Evolutionary conservation across 1,140 invertebrate genomes (phyloP).

Genomic region (Cylas formicarius): DNA sequence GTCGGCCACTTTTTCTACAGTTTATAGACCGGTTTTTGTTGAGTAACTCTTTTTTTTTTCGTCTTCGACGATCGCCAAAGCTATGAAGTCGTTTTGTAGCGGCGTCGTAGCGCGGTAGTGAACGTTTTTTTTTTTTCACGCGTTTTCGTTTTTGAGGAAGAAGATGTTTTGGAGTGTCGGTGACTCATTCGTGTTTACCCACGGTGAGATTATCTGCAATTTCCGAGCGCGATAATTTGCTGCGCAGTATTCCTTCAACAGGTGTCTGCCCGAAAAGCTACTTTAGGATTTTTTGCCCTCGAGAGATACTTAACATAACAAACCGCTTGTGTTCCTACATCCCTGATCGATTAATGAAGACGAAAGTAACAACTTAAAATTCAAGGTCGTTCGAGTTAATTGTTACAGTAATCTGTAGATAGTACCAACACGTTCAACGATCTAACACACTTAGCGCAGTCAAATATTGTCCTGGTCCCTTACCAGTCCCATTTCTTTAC

Average conservation of each 20-base stretch:
- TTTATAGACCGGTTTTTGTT: conserved; percentile 41
- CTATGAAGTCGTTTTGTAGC: conserved; percentile 13
- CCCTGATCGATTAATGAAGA: too few species aligned
- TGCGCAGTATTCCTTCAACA: too few species aligned
- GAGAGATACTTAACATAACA: too few species aligned
- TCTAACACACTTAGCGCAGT: too few species aligned
- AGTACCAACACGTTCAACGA: too few species aligned
- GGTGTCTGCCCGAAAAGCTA: too few species aligned
- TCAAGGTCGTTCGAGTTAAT: too few species aligned
- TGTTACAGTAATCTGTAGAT: too few species aligned
- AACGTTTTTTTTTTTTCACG: conserved; percentile 4
- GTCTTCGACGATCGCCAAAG: conserved; percentile 10
- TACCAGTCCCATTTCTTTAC: conserved; percentile 6
- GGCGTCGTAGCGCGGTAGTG: conserved; percentile 14
- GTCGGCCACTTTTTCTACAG: conserved; percentile 20
- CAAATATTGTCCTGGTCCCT: too few species aligned
- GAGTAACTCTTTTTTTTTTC: conserved; percentile 17
- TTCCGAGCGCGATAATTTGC: conserved; percentile 1
- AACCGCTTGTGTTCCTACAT: too few species aligned
- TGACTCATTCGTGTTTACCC: conserved; percentile 16
- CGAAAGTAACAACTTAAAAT: too few species aligned
- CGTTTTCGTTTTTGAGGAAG: conserved; percentile 2
- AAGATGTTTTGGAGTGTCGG: conserved; percentile 18
- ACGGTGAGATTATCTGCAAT: conserved; percentile 13
- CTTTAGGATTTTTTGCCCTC: too few species aligned